Evolutionary conservation across 2,888 invertebrate genomes (phyloP).

Genomic region (Sphecodes monilicornis): DNA sequence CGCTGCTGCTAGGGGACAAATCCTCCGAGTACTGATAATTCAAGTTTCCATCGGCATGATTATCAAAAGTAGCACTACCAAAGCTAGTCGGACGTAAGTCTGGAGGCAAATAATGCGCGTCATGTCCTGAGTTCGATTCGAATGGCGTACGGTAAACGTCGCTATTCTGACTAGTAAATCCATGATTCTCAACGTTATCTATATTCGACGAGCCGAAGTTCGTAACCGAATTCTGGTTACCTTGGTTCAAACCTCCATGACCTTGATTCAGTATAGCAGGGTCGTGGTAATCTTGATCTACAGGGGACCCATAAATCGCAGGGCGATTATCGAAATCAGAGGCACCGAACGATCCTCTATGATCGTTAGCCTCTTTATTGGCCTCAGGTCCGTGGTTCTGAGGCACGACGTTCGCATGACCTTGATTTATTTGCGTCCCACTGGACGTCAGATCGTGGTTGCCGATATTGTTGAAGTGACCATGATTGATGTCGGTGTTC

Average conservation of each 20-base stretch:
- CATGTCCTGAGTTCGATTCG: not conserved
- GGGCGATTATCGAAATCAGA: not conserved
- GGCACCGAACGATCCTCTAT: conserved; percentile 12
- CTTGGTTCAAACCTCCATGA: not conserved
- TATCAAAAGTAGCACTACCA: conserved; percentile 22
- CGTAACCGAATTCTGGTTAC: conserved; percentile 4
- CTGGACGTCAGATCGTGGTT: conserved; percentile 43
- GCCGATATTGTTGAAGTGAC: not conserved
- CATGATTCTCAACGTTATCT: not conserved
- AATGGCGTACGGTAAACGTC: not conserved
- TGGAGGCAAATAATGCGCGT: conserved; percentile 7
- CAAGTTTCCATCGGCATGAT: conserved; percentile 8
- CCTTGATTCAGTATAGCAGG: not conserved
- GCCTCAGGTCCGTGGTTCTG: not conserved
- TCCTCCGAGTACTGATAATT: conserved; percentile 43
- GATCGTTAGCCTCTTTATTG: not conserved
- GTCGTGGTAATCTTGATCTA: conserved; percentile 6
- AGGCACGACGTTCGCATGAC: conserved; percentile 14
- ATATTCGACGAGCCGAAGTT: conserved; percentile 14
- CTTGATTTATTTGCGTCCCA: conserved; percentile 46
- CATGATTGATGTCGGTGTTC: not conserved
- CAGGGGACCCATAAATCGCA: not conserved
- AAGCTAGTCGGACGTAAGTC: conserved; percentile 28
- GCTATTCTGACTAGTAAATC: not conserved
- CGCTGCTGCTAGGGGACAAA: conserved; percentile 43